A percentile compares a stretch with the other conserved stretches of the same genome.
phyloP scores from a whole-genome alignment of 2,888 invertebrate species.

The Caenorhabditis sulstoni region DNA sequence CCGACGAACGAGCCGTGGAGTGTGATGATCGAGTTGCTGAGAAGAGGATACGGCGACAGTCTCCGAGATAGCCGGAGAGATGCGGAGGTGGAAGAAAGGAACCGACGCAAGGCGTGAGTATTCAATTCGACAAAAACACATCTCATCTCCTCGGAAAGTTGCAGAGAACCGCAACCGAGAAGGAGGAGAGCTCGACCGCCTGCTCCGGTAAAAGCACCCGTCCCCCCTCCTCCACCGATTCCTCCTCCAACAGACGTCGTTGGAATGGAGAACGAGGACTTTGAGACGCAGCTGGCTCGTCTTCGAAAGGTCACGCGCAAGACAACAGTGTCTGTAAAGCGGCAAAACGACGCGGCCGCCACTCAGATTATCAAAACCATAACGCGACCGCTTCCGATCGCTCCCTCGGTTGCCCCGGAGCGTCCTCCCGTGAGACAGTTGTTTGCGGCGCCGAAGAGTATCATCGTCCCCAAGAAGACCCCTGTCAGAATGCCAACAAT shows the following conservation, averaged over 20 bases:
- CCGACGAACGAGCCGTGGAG: conserved; percentile 61
- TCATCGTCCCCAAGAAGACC: too few relatives aligned
- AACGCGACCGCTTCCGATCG: not conserved
- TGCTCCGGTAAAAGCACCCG: too few relatives aligned
- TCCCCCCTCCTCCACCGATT: not conserved
- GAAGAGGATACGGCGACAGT: conserved; percentile 66
- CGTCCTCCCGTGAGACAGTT: too few relatives aligned
- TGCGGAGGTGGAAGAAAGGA: conserved; percentile 2
- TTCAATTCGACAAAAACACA: not conserved
- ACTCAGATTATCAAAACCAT: not conserved
- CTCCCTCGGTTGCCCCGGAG: too few relatives aligned
- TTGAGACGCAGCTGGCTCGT: conserved; percentile 35
- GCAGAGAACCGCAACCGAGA: conserved; percentile 6
- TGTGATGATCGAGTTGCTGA: conserved; percentile 58
- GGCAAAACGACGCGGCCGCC: conserved; percentile 1
- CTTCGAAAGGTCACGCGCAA: conserved; percentile 23
- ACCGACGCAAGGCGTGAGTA: not conserved
- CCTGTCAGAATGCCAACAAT: too few relatives aligned
- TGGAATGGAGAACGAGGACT: conserved; percentile 37
- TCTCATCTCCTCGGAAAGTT: not conserved
- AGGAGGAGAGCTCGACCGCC: conserved; percentile 6
- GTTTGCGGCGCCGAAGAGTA: too few relatives aligned
- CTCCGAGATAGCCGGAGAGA: conserved; percentile 22
- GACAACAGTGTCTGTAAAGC: conserved; percentile 4
- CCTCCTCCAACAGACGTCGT: conserved; percentile 19